These are phyloP conservation scores for Sepiola atlantica DNA, from an alignment of 2,888 invertebrate species.

Conservation along the genomic window DNA sequence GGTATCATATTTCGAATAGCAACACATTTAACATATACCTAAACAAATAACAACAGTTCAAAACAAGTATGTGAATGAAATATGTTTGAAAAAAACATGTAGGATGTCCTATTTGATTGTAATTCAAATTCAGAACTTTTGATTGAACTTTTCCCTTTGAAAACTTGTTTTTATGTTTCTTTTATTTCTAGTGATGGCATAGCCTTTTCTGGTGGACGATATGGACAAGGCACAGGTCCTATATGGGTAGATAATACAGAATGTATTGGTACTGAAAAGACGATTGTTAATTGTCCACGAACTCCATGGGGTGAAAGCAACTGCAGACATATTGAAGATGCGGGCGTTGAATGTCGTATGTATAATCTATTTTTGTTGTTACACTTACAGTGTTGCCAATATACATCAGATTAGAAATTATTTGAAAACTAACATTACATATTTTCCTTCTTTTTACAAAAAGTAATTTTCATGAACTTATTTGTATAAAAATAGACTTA, in stretches of 20 bases:
- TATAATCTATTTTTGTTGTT: background rate
- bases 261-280: constrained; percentile 60
- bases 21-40: no score
- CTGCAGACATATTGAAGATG: constrained; percentile 38
- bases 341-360: constrained; percentile 22
- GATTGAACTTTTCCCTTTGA: background rate
- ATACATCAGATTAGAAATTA: background rate
- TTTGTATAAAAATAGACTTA: no score
- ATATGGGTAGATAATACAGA: constrained; percentile 61
- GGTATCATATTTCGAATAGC: no score
- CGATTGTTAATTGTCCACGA: constrained; percentile 57
- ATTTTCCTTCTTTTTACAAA: background rate
- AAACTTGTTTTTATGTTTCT: background rate
- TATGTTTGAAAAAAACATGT: background rate
- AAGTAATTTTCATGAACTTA: background rate
- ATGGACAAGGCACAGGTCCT: constrained; percentile 57
- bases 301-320: constrained; percentile 57
- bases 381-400: no score
- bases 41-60: background rate
- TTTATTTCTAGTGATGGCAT: background rate
- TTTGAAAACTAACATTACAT: background rate
- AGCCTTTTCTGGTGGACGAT: constrained; percentile 59
- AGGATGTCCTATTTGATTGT: background rate
- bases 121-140: background rate
- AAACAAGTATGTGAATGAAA: background rate